These are phyloP conservation scores for Mycetomoellerius zeteki DNA, from an alignment of 1,140 invertebrate genomes.

Conservation along the genomic window DNA sequence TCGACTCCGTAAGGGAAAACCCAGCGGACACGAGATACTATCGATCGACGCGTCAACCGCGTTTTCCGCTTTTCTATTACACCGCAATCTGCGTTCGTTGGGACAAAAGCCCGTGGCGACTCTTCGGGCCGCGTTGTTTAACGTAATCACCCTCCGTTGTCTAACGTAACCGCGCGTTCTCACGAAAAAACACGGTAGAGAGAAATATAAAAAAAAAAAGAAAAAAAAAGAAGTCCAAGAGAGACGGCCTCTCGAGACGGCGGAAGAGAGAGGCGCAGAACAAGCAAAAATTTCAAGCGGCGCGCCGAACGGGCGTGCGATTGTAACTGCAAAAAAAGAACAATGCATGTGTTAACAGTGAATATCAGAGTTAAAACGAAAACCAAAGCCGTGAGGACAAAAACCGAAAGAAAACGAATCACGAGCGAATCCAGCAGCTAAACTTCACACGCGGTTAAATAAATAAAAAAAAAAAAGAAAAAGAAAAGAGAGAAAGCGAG, in stretches of 20 bases:
- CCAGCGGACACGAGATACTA: slow-evolving; percentile 33
- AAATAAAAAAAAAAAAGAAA: background rate
- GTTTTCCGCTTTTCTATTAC: slow-evolving; percentile 56
- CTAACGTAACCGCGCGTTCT: slow-evolving; percentile 60
- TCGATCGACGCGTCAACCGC: slow-evolving; percentile 47
- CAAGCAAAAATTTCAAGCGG: slow-evolving; percentile 39
- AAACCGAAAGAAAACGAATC: slow-evolving; percentile 16
- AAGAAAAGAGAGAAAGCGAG: background rate
- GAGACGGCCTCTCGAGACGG: slow-evolving; percentile 39
- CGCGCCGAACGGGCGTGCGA: slow-evolving; percentile 16
- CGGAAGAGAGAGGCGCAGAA: slow-evolving; percentile 20
- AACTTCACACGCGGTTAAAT: slow-evolving; percentile 43
- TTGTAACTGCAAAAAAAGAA: slow-evolving; percentile 75
- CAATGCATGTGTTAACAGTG: slow-evolving; percentile 81
- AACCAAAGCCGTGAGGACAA: slow-evolving; percentile 29
- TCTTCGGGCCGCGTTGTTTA: slow-evolving; percentile 35
- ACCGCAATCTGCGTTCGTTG: slow-evolving; percentile 42
- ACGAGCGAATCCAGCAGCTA: slow-evolving; percentile 29
- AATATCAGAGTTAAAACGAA: slow-evolving; percentile 73
- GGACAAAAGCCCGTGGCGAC: slow-evolving; percentile 18
- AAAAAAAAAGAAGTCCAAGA: slow-evolving; percentile 38
- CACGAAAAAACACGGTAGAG: slow-evolving; percentile 73
- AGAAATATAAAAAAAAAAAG: slow-evolving; percentile 57
- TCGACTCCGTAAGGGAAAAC: background rate
- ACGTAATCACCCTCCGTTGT: slow-evolving; percentile 37